Percentiles rank a stretch among this genome's conserved stretches.
Evolutionary conservation across 2,888 invertebrate genomes (phyloP).

Genomic region (Agrypnus murinus): DNA sequence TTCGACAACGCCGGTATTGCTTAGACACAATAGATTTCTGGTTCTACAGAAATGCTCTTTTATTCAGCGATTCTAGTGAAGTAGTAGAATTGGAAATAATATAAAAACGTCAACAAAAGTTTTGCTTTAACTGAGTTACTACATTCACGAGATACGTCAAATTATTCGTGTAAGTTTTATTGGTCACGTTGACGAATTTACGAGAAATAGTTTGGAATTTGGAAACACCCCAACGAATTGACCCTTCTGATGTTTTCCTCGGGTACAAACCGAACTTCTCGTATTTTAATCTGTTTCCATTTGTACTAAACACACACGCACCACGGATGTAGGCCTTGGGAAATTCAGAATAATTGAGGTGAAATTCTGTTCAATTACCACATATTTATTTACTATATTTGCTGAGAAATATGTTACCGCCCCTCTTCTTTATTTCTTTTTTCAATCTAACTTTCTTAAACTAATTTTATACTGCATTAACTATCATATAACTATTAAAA

Average conservation of each 20-base stretch:
- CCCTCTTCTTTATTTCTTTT: too few species aligned
- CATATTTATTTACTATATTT: too few species aligned
- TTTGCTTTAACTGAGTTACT: conserved; percentile 11
- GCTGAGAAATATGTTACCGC: too few species aligned
- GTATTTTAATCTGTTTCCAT: too few species aligned
- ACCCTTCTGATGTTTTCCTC: conserved; percentile 21
- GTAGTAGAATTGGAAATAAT: conserved; percentile 41
- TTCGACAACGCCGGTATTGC: conserved; percentile 33
- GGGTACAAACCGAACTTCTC: background rate
- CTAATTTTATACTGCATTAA: too few species aligned
- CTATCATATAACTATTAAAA: background rate
- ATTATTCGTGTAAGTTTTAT: conserved; percentile 27
- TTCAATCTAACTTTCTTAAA: too few species aligned
- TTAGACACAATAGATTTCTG: conserved; percentile 38
- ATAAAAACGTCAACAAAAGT: conserved; percentile 37
- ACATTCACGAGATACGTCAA: conserved; percentile 31
- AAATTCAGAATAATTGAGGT: too few species aligned
- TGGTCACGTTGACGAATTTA: background rate
- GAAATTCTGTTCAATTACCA: too few species aligned
- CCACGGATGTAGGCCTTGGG: too few species aligned
- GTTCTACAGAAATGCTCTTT: conserved; percentile 45
- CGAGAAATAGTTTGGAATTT: background rate
- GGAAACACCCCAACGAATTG: background rate
- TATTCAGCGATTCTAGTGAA: conserved; percentile 39
- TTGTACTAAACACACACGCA: too few species aligned